Evolutionary conservation across 2,113 vertebrate species (phyloP).

Genomic region (Ophthalmolycus amberensis): DNA sequence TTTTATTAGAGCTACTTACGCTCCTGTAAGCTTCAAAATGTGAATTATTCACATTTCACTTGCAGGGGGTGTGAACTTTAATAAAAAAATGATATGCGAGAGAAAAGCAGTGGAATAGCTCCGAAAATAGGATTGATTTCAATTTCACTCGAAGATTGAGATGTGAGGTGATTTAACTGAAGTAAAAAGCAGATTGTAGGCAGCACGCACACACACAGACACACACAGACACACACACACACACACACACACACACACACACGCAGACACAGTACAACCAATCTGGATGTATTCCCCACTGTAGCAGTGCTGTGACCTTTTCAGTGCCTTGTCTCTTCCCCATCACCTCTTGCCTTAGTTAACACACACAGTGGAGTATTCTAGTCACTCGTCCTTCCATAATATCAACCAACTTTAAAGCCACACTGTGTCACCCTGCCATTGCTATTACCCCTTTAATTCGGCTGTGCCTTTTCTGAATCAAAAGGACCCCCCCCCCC

Average conservation of each 20-base stretch:
- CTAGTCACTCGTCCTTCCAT: neutral
- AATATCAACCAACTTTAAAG: slow-evolving; percentile 40
- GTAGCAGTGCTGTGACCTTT: slow-evolving; percentile 39
- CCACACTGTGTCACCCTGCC: neutral
- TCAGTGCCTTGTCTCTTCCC: slow-evolving; percentile 13
- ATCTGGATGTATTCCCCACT: slow-evolving; percentile 34
- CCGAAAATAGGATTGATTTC: neutral
- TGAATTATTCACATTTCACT: slow-evolving; percentile 13
- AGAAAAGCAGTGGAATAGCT: neutral
- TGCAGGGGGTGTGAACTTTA: slow-evolving; percentile 12
- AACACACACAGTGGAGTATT: neutral
- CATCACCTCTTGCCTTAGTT: slow-evolving; percentile 28
- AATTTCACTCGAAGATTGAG: neutral
- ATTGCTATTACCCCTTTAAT: neutral
- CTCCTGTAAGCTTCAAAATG: slow-evolving; percentile 5
- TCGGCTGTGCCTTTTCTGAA: neutral
- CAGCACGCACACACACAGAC: neutral
- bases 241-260: slow-evolving; percentile 1
- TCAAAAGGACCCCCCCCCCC: slow-evolving; percentile 1
- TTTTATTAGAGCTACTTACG: slow-evolving; percentile 13
- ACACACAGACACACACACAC: neutral
- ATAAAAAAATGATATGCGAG: neutral
- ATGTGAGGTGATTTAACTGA: neutral
- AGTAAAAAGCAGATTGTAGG: slow-evolving; percentile 12
- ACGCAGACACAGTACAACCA: neutral